Base-by-base conservation (phyloP, 2,113 vertebrate species). In the Pica pica region DNA sequence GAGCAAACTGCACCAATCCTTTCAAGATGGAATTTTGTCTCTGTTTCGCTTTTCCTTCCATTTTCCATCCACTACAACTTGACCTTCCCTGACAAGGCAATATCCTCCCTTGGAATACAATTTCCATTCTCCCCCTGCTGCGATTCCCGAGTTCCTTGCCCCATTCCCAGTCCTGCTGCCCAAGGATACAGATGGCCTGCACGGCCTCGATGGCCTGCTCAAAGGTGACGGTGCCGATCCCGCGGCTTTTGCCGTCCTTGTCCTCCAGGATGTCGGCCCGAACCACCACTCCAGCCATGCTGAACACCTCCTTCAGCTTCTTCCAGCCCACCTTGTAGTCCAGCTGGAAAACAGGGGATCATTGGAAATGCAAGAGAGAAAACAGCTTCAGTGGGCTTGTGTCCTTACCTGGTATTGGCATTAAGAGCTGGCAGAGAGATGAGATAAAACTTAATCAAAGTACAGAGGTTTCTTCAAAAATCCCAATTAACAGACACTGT, bases 251-350 rank as follows among this genome's bases (percentile, higher is more conserved):
- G 35, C 99, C 99, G 15, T 99, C 99, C 95, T 99, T 99, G 97
- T 99, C 99, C 94, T 99, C 99, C 49, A 99, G 98, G 84, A 99
- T 99, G 96, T 99, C 99, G 1, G 99, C 97, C 52, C 99, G 98
- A 33, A 99, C 97, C 60, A 99, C 99, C 22, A 98, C 97, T 15
- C 99, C 99, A 0, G 99, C 99, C 99, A 99, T 99, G 97, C 98
- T 94, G 93, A 99, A 99, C 12, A 99, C 99, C 97, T 99, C 99
- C 63, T 99, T 99, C 97, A 99, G 98, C 95, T 99, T 99, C 98
- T 99, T 99, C 99, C 99, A 99, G 46, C 99, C 99, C 61, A 99
- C 99, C 96, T 99, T 99, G 98, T 99, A 99, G 97, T 99, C 99
- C 97, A 99, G 98, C 99, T 99, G 95, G 33, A 93, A 82, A 41